phyloP scores from a whole-genome alignment of 2,888 invertebrate genomes.

The Liodrosophila aerea region DNA sequence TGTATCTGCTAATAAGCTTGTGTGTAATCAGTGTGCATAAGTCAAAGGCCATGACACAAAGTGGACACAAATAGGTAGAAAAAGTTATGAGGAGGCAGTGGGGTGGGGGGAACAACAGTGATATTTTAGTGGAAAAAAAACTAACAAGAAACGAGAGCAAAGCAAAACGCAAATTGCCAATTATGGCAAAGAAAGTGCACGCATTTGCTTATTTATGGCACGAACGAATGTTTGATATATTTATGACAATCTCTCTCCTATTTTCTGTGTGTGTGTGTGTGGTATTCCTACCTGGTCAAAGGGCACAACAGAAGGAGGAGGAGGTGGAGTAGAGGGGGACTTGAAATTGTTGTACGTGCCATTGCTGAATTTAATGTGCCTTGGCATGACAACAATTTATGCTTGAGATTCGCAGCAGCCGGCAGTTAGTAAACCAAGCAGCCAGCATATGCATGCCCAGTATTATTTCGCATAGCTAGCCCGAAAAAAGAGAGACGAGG shows the following conservation, averaged over 20 bases:
- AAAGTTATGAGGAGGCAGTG: too few species aligned
- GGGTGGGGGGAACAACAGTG: background rate
- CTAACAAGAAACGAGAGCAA: conserved; percentile 49
- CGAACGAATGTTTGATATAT: conserved; percentile 62
- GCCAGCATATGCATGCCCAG: conserved; percentile 49
- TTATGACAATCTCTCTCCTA: conserved; percentile 44
- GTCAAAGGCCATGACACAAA: conserved; percentile 19
- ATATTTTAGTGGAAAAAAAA: conserved; percentile 27
- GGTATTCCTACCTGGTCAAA: background rate
- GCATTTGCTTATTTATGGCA: conserved; percentile 70
- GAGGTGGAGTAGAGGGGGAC: conserved; percentile 2
- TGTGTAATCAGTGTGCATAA: conserved; percentile 33
- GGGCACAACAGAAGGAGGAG: background rate
- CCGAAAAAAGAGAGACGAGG: conserved; percentile 33
- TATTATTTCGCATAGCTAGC: conserved; percentile 46
- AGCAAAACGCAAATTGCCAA: conserved; percentile 65
- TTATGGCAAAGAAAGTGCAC: conserved; percentile 66
- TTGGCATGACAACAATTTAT: conserved; percentile 69
- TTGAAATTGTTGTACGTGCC: conserved; percentile 61
- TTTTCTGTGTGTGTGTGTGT: background rate
- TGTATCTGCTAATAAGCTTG: conserved; percentile 30
- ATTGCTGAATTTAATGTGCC: conserved; percentile 65
- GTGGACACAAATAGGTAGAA: background rate
- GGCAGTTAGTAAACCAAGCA: too few species aligned
- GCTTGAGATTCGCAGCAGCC: conserved; percentile 11